Evolutionary conservation across 1,140 invertebrate species (phyloP).

Genomic region (Zaprionus ornatus): DNA sequence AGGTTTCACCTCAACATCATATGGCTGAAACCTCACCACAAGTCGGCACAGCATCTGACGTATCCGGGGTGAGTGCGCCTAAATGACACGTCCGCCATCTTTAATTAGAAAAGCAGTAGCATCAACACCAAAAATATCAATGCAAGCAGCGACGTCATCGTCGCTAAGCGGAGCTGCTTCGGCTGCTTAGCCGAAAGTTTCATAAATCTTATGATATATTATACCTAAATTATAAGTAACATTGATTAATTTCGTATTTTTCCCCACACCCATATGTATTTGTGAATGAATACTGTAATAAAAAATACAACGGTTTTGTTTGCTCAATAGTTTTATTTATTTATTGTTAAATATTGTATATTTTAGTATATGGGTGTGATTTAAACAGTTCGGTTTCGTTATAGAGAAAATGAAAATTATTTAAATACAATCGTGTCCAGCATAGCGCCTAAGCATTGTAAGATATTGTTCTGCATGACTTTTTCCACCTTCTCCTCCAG

Average conservation of each 20-base stretch:
- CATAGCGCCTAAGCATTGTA: slow-evolving; percentile 99
- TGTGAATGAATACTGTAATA: slow-evolving; percentile 31
- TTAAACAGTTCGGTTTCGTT: slow-evolving; percentile 18
- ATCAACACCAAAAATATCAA: slow-evolving; percentile 22
- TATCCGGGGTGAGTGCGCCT: slow-evolving; percentile 90
- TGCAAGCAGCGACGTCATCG: slow-evolving; percentile 19
- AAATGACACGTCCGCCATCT: slow-evolving; percentile 81
- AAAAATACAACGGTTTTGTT: slow-evolving; percentile 35
- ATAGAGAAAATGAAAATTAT: slow-evolving; percentile 72
- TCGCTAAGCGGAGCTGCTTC: slow-evolving; percentile 31
- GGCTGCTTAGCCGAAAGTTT: slow-evolving; percentile 45
- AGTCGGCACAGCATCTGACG: slow-evolving; percentile 84
- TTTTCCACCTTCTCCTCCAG: slow-evolving; percentile 99
- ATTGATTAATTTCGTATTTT: neutral
- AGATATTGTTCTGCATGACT: slow-evolving; percentile 99
- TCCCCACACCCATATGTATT: neutral
- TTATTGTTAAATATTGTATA: slow-evolving; percentile 42
- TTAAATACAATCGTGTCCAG: slow-evolving; percentile 98
- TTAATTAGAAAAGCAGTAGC: slow-evolving; percentile 63
- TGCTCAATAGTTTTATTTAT: slow-evolving; percentile 70
- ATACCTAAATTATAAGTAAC: slow-evolving; percentile 34
- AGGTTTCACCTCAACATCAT: neutral
- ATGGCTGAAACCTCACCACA: neutral
- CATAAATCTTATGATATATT: slow-evolving; percentile 41
- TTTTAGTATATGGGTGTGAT: slow-evolving; percentile 49